phyloP scores from a whole-genome alignment of 1,140 invertebrate genomes.

The Anastatus disparis region DNA sequence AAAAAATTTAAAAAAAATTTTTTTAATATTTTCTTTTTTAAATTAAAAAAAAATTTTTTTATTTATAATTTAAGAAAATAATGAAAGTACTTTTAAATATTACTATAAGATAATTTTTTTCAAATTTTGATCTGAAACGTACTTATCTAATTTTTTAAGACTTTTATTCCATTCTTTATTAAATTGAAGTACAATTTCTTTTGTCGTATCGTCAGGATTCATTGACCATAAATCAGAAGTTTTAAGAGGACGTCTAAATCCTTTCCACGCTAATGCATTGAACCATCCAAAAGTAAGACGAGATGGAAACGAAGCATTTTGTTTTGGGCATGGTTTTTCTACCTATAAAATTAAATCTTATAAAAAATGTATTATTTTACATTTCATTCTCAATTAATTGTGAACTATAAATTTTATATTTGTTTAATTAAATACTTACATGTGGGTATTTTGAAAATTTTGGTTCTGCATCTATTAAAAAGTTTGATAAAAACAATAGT shows the following conservation, averaged over 20 bases:
- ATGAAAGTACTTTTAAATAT: too few relatives aligned
- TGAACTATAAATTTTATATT: too few relatives aligned
- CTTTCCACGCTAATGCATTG: conserved; percentile 82
- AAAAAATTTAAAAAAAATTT: too few relatives aligned
- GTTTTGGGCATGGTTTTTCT: conserved; percentile 89
- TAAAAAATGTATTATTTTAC: too few relatives aligned
- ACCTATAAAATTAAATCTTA: too few relatives aligned
- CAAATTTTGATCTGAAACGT: conserved; percentile 44
- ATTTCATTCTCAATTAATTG: too few relatives aligned
- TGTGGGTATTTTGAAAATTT: conserved; percentile 75
- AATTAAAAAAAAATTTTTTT: too few relatives aligned
- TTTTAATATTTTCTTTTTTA: too few relatives aligned
- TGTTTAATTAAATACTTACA: conserved; percentile 67
- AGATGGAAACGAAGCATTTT: conserved; percentile 87
- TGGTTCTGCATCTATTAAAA: conserved; percentile 81
- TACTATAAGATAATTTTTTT: too few relatives aligned
- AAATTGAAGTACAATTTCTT: conserved; percentile 83
- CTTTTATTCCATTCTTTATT: conserved; percentile 84
- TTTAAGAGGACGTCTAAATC: conserved; percentile 85
- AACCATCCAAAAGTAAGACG: conserved; percentile 93
- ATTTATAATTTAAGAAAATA: too few relatives aligned
- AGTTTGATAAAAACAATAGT: conserved; percentile 82
- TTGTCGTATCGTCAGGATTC: conserved; percentile 84
- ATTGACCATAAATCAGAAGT: conserved; percentile 89
- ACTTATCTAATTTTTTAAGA: conserved; percentile 70